phyloP scores from a whole-genome alignment of 2,797 vertebrate species.

The Discoglossus pictus region DNA sequence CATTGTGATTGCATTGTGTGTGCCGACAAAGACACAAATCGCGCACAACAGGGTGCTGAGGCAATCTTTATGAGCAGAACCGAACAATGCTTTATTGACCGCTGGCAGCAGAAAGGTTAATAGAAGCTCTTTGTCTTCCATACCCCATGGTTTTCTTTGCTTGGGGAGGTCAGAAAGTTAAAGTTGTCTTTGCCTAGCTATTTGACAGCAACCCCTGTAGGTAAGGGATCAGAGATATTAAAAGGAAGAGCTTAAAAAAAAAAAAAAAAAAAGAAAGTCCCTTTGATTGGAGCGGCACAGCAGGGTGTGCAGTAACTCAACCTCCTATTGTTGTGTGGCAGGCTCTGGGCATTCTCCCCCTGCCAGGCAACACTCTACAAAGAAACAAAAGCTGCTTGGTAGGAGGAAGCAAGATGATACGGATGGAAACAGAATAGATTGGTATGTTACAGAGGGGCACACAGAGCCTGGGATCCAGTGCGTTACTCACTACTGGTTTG shows the following conservation, averaged over 20 bases:
- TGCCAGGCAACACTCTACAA: conserved; percentile 73
- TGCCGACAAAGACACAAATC: conserved; percentile 14
- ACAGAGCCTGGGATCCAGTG: conserved; percentile 1
- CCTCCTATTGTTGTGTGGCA: conserved; percentile 71
- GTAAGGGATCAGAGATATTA: conserved; percentile 61
- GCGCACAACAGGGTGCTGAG: neutral
- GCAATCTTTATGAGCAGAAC: neutral
- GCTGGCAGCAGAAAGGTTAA: conserved; percentile 33
- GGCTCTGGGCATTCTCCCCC: conserved; percentile 70
- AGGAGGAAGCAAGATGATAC: conserved; percentile 76
- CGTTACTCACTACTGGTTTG: conserved; percentile 1
- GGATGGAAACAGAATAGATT: conserved; percentile 58
- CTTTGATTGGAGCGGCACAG: conserved; percentile 78
- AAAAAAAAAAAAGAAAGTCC: conserved; percentile 71
- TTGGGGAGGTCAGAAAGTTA: conserved; percentile 69
- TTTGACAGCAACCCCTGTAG: conserved; percentile 69
- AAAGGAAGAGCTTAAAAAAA: conserved; percentile 60
- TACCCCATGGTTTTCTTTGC: conserved; percentile 61
- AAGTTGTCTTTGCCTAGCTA: conserved; percentile 64
- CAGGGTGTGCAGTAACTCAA: conserved; percentile 76
- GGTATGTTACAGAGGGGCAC: neutral
- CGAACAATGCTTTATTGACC: conserved; percentile 8
- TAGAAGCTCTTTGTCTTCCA: conserved; percentile 63
- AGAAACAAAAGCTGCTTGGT: conserved; percentile 76
- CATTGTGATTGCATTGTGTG: conserved; percentile 7